Percentiles rank a stretch among this genome's conserved stretches.
phyloP scores from a whole-genome alignment of 2,888 invertebrate species.

The Graphium colonna region DNA sequence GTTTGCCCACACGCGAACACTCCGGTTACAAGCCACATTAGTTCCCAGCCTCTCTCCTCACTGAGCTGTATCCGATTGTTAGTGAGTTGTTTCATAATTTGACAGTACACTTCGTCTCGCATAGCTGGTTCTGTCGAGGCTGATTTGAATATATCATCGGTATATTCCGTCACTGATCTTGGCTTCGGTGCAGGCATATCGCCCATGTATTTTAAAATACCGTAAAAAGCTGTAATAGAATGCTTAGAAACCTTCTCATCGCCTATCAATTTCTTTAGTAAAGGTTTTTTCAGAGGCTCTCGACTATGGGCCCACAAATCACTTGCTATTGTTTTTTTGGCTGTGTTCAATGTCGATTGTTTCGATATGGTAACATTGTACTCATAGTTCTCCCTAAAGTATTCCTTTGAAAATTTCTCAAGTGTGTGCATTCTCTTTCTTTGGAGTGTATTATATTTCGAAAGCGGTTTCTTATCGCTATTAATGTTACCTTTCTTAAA shows the following conservation, averaged over 20 bases:
- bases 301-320: conserved; percentile 91
- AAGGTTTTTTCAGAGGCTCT: conserved; percentile 90
- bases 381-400: conserved; percentile 84
- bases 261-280: conserved; percentile 86
- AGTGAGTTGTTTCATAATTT: conserved; percentile 96
- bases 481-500: conserved; percentile 81
- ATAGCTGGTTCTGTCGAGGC: conserved; percentile 87
- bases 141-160: conserved; percentile 92
- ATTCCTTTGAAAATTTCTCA: conserved; percentile 89
- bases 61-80: conserved; percentile 91
- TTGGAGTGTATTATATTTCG: conserved; percentile 79
- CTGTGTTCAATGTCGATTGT: conserved; percentile 83
- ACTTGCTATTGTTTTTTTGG: conserved; percentile 82
- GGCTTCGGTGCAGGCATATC: conserved; percentile 92
- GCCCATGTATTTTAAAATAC: conserved; percentile 90
- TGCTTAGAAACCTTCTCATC: conserved; percentile 86
- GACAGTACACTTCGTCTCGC: conserved; percentile 95
- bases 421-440: conserved; percentile 89
- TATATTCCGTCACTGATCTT: conserved; percentile 88
- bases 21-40: conserved; percentile 94
- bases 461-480: conserved; percentile 59
- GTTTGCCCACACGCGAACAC: conserved; percentile 89
- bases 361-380: conserved; percentile 78
- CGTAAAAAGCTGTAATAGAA: conserved; percentile 87
- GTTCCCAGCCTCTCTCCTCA: conserved; percentile 96